Conservation (phyloP, 2,888 invertebrate genomes). For the Laspeyria flexula region DNA sequence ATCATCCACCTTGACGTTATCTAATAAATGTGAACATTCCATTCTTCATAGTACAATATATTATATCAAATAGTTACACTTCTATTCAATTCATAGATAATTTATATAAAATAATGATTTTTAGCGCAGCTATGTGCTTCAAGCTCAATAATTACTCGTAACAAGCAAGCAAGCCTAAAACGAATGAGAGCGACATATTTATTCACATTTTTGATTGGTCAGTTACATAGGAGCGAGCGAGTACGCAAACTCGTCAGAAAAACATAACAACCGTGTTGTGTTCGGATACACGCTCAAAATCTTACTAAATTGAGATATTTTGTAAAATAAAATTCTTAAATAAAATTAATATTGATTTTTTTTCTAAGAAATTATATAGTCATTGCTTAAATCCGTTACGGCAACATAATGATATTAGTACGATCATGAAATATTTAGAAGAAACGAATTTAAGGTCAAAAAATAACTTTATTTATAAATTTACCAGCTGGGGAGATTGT, state of each 20-base stretch:
- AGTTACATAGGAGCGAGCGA: conserved; percentile 49
- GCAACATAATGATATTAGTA: too few species aligned
- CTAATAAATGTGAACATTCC: conserved; percentile 90
- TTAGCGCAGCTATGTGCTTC: conserved; percentile 42
- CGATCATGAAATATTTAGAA: too few species aligned
- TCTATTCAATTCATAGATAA: conserved; percentile 63
- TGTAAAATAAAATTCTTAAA: too few species aligned
- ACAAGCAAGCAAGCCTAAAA: conserved; percentile 43
- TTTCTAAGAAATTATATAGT: too few species aligned
- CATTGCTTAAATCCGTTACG: too few species aligned
- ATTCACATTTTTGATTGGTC: conserved; percentile 47
- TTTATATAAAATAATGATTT: conserved; percentile 50
- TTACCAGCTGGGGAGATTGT: too few species aligned
- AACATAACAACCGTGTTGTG: conserved; percentile 48
- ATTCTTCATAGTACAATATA: conserved; percentile 79
- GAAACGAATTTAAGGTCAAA: too few species aligned
- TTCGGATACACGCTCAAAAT: conserved; percentile 46
- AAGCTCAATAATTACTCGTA: conserved; percentile 36
- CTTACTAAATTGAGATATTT: neutral
- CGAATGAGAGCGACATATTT: conserved; percentile 59
- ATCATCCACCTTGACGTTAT: conserved; percentile 87
- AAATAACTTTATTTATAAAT: too few species aligned
- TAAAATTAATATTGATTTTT: too few species aligned
- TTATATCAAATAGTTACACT: conserved; percentile 50
- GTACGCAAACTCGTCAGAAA: conserved; percentile 54